phyloP scores from a whole-genome alignment of 2,113 vertebrate genomes.

The Athene noctua region DNA sequence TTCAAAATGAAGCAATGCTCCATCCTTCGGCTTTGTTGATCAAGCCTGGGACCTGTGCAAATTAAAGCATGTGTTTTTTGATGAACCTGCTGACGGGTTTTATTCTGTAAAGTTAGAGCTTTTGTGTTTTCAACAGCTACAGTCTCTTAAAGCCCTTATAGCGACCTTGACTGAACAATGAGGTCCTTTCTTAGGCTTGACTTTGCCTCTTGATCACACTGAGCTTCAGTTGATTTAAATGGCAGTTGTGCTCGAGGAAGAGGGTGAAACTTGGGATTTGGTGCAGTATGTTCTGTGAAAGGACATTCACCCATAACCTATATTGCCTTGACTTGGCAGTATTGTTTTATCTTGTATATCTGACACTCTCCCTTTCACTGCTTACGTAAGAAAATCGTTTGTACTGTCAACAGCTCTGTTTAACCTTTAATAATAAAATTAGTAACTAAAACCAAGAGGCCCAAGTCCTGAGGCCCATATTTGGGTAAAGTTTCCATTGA shows the following conservation, averaged over 20 bases:
- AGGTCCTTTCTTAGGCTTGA: background rate
- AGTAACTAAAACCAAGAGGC: slow-evolving; percentile 25
- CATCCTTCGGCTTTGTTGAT: background rate
- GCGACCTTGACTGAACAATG: background rate
- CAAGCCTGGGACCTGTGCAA: background rate
- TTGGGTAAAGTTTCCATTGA: slow-evolving; percentile 45
- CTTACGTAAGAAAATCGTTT: slow-evolving; percentile 63
- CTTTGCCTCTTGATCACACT: background rate
- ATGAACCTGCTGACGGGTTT: background rate
- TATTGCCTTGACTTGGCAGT: slow-evolving; percentile 43
- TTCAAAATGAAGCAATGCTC: background rate
- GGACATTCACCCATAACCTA: slow-evolving; percentile 47
- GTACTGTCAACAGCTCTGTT: slow-evolving; percentile 67
- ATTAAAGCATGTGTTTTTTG: background rate
- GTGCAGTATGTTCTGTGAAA: slow-evolving; percentile 28
- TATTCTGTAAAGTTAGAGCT: background rate
- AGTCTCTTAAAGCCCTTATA: background rate
- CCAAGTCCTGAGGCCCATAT: slow-evolving; percentile 30
- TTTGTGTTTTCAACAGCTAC: background rate
- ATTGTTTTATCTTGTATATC: slow-evolving; percentile 54
- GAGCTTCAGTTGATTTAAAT: background rate
- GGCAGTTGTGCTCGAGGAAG: slow-evolving; percentile 6
- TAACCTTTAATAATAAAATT: slow-evolving; percentile 66
- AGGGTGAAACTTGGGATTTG: background rate
- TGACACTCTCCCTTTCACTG: slow-evolving; percentile 40